Conservation (phyloP, 2,797 vertebrate species). For the Pipistrellus pipistrellus region DNA sequence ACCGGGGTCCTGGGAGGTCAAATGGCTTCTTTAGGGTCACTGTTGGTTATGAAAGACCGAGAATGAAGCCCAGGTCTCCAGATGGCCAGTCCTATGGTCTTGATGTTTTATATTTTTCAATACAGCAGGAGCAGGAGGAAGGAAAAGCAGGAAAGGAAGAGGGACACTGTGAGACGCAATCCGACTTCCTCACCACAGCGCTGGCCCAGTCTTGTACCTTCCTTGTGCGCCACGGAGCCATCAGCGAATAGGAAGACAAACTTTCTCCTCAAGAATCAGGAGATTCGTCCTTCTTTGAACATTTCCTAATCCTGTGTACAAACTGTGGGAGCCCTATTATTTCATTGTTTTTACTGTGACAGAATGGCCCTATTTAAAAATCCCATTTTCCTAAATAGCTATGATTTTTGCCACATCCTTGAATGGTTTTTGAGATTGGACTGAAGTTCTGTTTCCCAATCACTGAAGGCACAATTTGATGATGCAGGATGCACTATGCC, state of each 20-base stretch:
- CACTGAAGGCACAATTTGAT: neutral
- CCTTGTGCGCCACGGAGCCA: neutral
- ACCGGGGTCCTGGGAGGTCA: neutral
- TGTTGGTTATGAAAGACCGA: neutral
- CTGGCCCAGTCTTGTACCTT: too few species aligned
- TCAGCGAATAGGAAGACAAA: accelerated
- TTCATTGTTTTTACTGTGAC: neutral
- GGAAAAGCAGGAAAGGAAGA: neutral
- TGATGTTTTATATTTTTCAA: neutral
- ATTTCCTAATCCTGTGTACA: neutral
- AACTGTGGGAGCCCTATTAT: neutral
- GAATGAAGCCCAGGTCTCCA: neutral
- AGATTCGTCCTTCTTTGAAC: neutral
- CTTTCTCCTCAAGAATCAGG: neutral
- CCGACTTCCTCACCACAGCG: neutral
- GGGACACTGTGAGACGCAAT: neutral
- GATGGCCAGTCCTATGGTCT: neutral
- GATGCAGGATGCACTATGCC: neutral
- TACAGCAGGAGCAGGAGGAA: too few species aligned
- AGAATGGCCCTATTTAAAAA: neutral
- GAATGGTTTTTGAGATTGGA: neutral
- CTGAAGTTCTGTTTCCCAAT: neutral
- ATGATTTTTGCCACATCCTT: neutral
- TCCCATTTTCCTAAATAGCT: neutral
- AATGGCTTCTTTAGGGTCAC: neutral